A percentile compares a stretch with the other conserved stretches of the same genome.
Evolutionary conservation across 1,140 invertebrate species (phyloP).

Genomic region (Drosophila tristis): DNA sequence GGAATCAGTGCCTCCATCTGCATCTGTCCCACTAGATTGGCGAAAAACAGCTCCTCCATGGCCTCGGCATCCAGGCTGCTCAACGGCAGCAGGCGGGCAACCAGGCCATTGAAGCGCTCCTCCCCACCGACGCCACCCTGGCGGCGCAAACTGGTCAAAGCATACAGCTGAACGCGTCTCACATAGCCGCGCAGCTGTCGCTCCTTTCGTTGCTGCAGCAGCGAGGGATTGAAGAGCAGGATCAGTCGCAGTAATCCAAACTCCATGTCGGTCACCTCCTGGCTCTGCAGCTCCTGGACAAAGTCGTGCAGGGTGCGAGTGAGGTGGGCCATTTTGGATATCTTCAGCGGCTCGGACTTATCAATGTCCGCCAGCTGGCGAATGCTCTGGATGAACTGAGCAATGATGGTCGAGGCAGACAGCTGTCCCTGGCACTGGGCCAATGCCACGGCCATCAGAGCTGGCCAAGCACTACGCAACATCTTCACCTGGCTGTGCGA

Average conservation of each 20-base stretch:
- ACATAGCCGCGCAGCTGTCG: constrained; percentile 64
- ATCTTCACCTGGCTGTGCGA: constrained; percentile 93
- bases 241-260: constrained; percentile 95
- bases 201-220: constrained; percentile 66
- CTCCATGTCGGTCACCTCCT: constrained; percentile 92
- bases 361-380: constrained; percentile 86
- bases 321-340: constrained; percentile 92
- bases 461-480: constrained; percentile 95
- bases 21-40: constrained; percentile 94
- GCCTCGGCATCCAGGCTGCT: constrained; percentile 91
- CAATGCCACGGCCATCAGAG: constrained; percentile 95
- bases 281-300: constrained; percentile 89
- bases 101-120: constrained; percentile 75
- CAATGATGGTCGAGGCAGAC: constrained; percentile 92
- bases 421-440: constrained; percentile 92
- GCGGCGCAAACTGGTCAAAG: constrained; percentile 57
- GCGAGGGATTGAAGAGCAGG: constrained; percentile 87
- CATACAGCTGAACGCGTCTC: constrained; percentile 74
- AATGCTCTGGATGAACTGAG: constrained; percentile 90
- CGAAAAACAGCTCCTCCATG: constrained; percentile 96
- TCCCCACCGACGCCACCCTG: constrained; percentile 46
- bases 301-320: constrained; percentile 93
- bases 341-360: constrained; percentile 89
- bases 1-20: constrained; percentile 97
- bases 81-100: constrained; percentile 90